A percentile compares a stretch with the other conserved stretches of the same genome.
These are phyloP conservation scores for Cephalopterus ornatus DNA, from an alignment of 2,113 vertebrate genomes.

Conservation along the genomic window DNA sequence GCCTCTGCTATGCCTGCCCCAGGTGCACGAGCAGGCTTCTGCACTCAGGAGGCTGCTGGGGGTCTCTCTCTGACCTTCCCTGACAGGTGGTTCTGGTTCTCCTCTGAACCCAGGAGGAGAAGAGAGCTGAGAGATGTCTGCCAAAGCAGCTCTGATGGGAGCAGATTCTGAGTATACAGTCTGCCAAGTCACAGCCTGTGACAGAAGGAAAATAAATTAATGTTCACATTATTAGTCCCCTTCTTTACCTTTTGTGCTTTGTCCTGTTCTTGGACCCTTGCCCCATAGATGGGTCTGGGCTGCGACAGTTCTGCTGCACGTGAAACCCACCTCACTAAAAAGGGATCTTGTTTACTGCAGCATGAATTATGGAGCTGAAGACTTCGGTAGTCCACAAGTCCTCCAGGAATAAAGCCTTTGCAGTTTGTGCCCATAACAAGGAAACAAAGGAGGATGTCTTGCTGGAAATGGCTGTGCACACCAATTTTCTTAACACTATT, in stretches of 20 bases:
- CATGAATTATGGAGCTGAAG: background rate
- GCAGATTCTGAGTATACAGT: conserved; percentile 13
- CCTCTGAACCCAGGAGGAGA: conserved; percentile 24
- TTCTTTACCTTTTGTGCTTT: conserved; percentile 34
- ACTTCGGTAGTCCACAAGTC: background rate
- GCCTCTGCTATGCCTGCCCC: background rate
- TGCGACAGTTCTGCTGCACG: background rate
- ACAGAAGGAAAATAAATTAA: conserved; percentile 75
- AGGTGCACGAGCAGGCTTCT: background rate
- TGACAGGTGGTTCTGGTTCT: background rate
- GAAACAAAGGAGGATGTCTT: background rate
- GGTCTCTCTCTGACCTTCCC: background rate
- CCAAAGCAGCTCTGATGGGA: conserved; percentile 22
- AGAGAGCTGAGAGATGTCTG: background rate
- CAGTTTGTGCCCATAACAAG: background rate
- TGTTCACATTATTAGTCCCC: conserved; percentile 45
- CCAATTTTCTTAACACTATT: background rate
- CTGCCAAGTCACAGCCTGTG: background rate
- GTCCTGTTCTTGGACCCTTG: background rate
- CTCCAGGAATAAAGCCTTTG: background rate
- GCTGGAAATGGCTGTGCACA: background rate
- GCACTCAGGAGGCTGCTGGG: background rate
- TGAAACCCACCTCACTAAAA: background rate
- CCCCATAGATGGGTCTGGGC: background rate
- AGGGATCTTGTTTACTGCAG: background rate